Conservation (phyloP, 2,113 vertebrate genomes). For the Crocuta crocuta region DNA sequence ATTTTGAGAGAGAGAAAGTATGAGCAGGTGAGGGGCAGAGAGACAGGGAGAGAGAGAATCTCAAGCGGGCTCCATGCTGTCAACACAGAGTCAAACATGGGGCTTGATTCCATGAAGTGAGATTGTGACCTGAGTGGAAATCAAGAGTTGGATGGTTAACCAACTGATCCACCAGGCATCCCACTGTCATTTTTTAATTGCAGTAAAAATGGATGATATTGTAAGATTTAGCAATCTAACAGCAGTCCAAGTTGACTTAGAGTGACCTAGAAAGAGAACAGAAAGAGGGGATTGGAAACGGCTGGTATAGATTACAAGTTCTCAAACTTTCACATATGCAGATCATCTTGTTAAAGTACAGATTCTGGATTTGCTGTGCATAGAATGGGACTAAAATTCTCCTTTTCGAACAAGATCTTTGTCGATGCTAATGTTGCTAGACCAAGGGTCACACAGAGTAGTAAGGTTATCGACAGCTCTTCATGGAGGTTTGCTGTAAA, state of each 20-base stretch:
- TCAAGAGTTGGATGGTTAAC: no score
- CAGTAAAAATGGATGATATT: not conserved
- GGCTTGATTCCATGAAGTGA: no score
- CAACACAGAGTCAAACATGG: no score
- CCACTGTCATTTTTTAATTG: not conserved
- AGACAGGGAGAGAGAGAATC: no score
- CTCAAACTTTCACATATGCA: not conserved
- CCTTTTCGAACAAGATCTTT: not conserved
- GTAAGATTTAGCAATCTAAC: not conserved
- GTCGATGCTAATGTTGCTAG: not conserved
- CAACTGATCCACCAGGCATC: no score
- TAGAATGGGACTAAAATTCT: slow-evolving; percentile 11
- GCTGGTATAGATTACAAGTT: not conserved
- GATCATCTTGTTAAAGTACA: not conserved
- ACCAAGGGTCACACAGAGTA: not conserved
- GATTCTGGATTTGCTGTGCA: not conserved
- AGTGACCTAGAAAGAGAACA: slow-evolving; percentile 6
- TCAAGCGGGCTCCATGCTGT: no score
- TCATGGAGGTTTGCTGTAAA: not conserved
- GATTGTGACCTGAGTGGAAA: no score
- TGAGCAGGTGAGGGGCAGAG: no score
- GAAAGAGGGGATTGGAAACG: not conserved
- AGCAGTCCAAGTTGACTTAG: not conserved
- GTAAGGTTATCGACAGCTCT: not conserved
- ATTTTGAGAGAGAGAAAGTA: no score